A percentile compares a stretch with the other conserved stretches of the same genome.
phyloP scores from a whole-genome alignment of 92 coral and sea anemone species.

The Palythoa grandis region DNA sequence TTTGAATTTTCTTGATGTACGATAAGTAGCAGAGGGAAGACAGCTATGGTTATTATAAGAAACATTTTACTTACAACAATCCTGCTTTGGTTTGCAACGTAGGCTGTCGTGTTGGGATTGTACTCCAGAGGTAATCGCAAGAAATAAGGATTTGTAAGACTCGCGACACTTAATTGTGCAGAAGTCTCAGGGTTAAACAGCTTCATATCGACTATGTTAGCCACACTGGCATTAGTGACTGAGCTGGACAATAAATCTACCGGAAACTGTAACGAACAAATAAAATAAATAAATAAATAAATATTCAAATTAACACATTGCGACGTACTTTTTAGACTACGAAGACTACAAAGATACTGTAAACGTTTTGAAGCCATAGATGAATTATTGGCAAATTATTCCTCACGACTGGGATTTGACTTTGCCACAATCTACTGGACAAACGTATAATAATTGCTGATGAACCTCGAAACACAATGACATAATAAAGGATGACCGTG shows the following conservation, averaged over 20 bases:
- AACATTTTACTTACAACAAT: conserved; percentile 1
- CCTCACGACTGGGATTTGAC: too few species aligned
- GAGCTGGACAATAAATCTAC: conserved; percentile 59
- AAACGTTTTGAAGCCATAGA: too few species aligned
- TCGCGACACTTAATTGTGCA: conserved; percentile 55
- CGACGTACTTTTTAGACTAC: too few species aligned
- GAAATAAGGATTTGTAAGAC: conserved; percentile 55
- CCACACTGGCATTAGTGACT: conserved; percentile 57
- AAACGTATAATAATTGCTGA: too few species aligned
- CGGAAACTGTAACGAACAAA: conserved; percentile 50
- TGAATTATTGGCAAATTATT: too few species aligned
- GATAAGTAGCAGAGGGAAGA: background rate
- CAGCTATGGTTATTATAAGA: background rate
- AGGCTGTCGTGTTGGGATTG: conserved; percentile 42
- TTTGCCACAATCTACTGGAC: too few species aligned
- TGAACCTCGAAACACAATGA: too few species aligned
- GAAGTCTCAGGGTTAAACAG: conserved; percentile 80
- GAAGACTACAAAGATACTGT: too few species aligned
- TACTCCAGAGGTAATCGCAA: conserved; percentile 65
- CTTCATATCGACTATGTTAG: conserved; percentile 72
- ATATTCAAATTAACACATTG: too few species aligned
- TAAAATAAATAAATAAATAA: background rate
- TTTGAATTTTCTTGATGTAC: too few species aligned
- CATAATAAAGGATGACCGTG: too few species aligned
- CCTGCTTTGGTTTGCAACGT: conserved; percentile 51